These are phyloP conservation scores for Rachycentron canadum DNA, from an alignment of 2,797 vertebrate genomes.

Conservation along the genomic window DNA sequence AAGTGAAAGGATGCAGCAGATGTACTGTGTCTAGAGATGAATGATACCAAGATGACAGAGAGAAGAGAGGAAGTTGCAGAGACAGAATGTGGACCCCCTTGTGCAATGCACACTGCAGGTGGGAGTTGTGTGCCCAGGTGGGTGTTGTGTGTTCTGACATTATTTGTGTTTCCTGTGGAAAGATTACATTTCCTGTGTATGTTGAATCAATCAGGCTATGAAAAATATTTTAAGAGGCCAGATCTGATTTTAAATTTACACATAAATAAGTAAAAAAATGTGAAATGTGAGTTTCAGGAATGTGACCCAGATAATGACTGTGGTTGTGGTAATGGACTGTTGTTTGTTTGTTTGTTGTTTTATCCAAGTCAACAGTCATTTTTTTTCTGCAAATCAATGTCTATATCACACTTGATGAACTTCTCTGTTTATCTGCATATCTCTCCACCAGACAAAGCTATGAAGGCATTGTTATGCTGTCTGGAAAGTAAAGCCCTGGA, in stretches of 20 bases:
- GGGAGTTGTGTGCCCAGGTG: constrained; percentile 33
- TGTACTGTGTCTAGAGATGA: neutral
- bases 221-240: neutral
- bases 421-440: neutral
- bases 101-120: constrained; percentile 33
- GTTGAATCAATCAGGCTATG: neutral
- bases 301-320: neutral
- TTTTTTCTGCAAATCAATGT: neutral
- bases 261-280: neutral
- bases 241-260: neutral
- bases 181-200: constrained; percentile 51
- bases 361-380: neutral
- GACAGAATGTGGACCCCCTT: neutral
- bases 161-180: constrained; percentile 67
- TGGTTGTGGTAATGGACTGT: no score
- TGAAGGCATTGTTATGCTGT: constrained; percentile 86
- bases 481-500: constrained; percentile 87
- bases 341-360: neutral
- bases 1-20: neutral
- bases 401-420: neutral
- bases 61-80: constrained; percentile 48
- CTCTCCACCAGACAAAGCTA: constrained; percentile 86
- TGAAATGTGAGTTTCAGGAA: neutral
- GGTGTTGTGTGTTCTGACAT: constrained; percentile 2
- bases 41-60: neutral